Evolutionary conservation across 1,140 invertebrate species (phyloP), one percentile per base, ranked within the genome.

Genomic region (Delia radicum): DNA sequence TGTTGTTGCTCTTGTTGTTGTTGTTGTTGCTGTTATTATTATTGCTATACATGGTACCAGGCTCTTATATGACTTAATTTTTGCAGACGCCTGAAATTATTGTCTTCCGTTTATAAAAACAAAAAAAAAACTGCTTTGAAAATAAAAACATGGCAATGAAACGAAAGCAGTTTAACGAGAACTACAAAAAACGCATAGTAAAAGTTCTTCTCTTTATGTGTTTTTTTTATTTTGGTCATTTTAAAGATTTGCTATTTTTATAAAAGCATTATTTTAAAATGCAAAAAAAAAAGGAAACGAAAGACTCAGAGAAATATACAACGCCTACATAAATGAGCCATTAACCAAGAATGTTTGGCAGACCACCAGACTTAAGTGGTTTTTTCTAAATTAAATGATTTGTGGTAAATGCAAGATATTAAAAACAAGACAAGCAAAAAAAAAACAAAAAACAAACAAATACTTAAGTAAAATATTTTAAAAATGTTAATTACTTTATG

Each of bases 21-120:
- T 33, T 69, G 26, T 21, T 5, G 65, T 21, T 28, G 29, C 29
- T 33, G 29, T 21, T 69, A 21, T 33, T 69, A 15, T 33, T 31
- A 33, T 33, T 24, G 31, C 31, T 21, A n/a, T 69, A 31, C n/a
- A 33, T 33, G 21, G 31, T 31, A 15, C 21, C 2, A 18, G 65
- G 29, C 65, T 33, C 37, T 69, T 29, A 69, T 33, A 69, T 69
- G 65, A 33, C 65, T 69, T 69, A 69, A 69, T 69, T 69, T 63
- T 26, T 7, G 29, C 65, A 69, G 65, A 69, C 65, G 65, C 65
- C 65, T 69, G 31, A 33, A 69, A 69, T 69, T 31, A 69, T 69
- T 69, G 65, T 69, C 65, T 69, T 69, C 31, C 65, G n/a, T 69
- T 69, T 69, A 69, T 69, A 55, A 55, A 18, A 24, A 48, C 42